These are phyloP conservation scores for Psilopogon haemacephalus DNA, from an alignment of 2,113 vertebrate genomes.

Conservation along the genomic window DNA sequence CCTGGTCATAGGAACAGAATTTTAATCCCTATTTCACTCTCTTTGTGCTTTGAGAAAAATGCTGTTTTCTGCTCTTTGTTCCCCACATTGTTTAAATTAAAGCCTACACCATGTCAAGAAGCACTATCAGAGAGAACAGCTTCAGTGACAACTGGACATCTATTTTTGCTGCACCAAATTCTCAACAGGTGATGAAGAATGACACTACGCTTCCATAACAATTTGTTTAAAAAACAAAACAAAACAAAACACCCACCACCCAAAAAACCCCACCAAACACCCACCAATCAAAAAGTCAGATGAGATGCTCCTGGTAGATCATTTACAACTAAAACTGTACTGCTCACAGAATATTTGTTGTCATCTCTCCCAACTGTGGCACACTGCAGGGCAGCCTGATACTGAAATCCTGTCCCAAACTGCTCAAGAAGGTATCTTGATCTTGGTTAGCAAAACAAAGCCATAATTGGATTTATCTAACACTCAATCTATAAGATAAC, in stretches of 20 bases:
- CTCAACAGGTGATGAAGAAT: not conserved
- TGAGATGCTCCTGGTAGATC: not conserved
- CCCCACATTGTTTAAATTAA: not conserved
- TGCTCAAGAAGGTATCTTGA: not conserved
- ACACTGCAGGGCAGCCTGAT: not conserved
- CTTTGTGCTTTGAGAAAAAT: not conserved
- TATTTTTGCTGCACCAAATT: not conserved
- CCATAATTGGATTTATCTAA: not conserved
- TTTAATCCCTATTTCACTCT: not conserved
- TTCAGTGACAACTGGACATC: not conserved
- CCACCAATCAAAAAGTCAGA: not conserved
- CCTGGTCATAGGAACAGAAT: not conserved
- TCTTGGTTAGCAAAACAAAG: not conserved
- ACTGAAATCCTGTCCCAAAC: not conserved
- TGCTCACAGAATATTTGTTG: not conserved
- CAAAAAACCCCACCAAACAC: no score
- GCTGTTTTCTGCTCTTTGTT: not conserved
- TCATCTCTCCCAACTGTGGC: not conserved
- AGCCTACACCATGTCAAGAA: not conserved
- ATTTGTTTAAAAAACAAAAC: not conserved
- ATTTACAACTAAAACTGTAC: not conserved
- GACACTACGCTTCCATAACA: not conserved
- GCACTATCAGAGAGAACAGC: not conserved
- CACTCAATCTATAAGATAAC: not conserved
- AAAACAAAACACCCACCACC: not conserved